phyloP scores from a whole-genome alignment of 2,113 vertebrate genomes.

The Toxotes chatareus region DNA sequence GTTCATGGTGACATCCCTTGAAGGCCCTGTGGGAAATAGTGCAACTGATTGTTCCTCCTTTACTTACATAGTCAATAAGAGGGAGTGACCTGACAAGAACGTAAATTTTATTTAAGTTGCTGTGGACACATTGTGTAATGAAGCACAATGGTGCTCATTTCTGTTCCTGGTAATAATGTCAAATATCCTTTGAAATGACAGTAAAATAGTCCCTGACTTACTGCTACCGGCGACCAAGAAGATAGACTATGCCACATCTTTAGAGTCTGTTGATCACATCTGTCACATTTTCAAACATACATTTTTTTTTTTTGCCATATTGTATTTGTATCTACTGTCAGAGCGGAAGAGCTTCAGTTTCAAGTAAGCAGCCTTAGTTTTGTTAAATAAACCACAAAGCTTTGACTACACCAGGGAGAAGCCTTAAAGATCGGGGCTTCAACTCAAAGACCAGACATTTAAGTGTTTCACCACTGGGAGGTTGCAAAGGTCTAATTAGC shows the following conservation, averaged over 20 bases:
- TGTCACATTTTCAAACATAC: background rate
- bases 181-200: background rate
- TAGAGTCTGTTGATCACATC: background rate
- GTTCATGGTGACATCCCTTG: conserved; percentile 44
- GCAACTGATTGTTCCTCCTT: conserved; percentile 26
- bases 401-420: conserved; percentile 39
- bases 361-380: conserved; percentile 38
- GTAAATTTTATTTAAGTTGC: conserved; percentile 37
- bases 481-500: conserved; percentile 78
- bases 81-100: conserved; percentile 52
- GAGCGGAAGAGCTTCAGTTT: background rate
- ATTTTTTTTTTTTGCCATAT: background rate
- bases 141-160: background rate
- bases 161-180: background rate
- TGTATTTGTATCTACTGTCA: background rate
- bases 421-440: conserved; percentile 54
- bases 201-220: background rate
- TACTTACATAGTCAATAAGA: conserved; percentile 48
- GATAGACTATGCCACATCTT: background rate
- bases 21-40: conserved; percentile 50
- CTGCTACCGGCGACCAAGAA: background rate
- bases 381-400: conserved; percentile 43
- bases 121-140: background rate
- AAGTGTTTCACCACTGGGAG: conserved; percentile 71
- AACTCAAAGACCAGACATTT: conserved; percentile 63